Evolutionary conservation across 2,888 invertebrate genomes (phyloP).

Genomic region (Aproaerema taeniolella): DNA sequence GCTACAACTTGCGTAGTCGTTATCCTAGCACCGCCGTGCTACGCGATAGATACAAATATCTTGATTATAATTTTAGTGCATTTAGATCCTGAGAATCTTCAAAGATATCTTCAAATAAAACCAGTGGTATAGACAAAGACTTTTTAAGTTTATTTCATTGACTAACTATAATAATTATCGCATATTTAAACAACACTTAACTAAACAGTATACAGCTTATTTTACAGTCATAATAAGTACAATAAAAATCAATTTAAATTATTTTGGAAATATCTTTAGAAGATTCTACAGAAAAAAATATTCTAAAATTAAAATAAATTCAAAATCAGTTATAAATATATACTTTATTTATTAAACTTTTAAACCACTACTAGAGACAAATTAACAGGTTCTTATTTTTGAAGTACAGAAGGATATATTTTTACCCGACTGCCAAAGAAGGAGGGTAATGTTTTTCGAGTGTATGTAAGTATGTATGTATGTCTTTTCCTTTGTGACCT

Average conservation of each 20-base stretch:
- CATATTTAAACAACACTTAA: slow-evolving; percentile 20
- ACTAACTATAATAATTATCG: slow-evolving; percentile 22
- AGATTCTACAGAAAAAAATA: slow-evolving; percentile 1
- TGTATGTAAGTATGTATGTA: no score
- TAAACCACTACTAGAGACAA: no score
- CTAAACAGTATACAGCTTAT: slow-evolving; percentile 15
- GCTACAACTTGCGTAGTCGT: no score
- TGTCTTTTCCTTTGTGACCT: no score
- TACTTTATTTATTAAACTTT: background rate
- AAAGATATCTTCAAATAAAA: slow-evolving; percentile 11
- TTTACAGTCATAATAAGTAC: slow-evolving; percentile 16
- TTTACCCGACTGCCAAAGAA: no score
- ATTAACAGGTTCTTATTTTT: no score
- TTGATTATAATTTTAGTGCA: no score
- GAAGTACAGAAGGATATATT: background rate
- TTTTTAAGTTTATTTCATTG: slow-evolving; percentile 24
- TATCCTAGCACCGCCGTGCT: no score
- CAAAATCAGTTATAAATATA: background rate
- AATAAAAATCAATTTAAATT: slow-evolving; percentile 8
- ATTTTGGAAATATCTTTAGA: slow-evolving; percentile 3
- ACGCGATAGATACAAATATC: no score
- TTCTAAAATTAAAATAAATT: background rate
- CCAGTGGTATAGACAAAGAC: slow-evolving; percentile 24
- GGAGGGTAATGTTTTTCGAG: no score
- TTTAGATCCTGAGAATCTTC: no score